These are phyloP conservation scores for Leptinotarsa tumamoca DNA, from an alignment of 2,888 invertebrate species.

Conservation along the genomic window DNA sequence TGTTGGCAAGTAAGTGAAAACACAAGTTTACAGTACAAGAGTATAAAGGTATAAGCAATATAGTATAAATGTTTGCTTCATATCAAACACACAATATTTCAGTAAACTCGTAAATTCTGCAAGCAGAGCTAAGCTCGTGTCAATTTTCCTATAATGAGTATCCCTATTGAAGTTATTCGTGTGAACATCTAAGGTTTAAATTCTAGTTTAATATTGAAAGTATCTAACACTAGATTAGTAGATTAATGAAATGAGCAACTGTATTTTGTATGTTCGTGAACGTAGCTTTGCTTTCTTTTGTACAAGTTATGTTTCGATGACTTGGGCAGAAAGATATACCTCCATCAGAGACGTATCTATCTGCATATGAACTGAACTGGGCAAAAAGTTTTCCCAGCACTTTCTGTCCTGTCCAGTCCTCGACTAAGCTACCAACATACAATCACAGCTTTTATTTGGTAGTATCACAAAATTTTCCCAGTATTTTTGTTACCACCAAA, in stretches of 20 bases:
- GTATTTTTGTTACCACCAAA: constrained; percentile 67
- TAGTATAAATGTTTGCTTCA: constrained; percentile 57
- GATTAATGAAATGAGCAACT: constrained; percentile 49
- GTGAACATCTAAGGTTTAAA: constrained; percentile 46
- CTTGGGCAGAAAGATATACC: constrained; percentile 41
- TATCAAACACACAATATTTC: constrained; percentile 48
- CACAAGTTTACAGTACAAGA: constrained; percentile 65
- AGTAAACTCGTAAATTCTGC: constrained; percentile 53
- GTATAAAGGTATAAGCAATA: constrained; percentile 65
- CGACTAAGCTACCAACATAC: constrained; percentile 60
- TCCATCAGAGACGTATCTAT: constrained; percentile 36
- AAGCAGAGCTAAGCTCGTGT: constrained; percentile 59
- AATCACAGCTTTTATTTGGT: constrained; percentile 65
- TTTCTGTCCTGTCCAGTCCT: constrained; percentile 59
- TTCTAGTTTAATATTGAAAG: constrained; percentile 36
- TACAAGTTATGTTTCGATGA: constrained; percentile 51
- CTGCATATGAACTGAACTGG: constrained; percentile 52
- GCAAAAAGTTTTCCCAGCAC: constrained; percentile 66
- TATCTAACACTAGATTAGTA: constrained; percentile 30
- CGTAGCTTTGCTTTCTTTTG: constrained; percentile 49
- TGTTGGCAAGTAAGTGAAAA: constrained; percentile 66
- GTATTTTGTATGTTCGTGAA: constrained; percentile 53
- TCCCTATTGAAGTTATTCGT: constrained; percentile 32
- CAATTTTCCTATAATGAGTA: constrained; percentile 38
- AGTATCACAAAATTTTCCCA: constrained; percentile 68